phyloP scores from a whole-genome alignment of 2,797 vertebrate species.

The Manis javanica region DNA sequence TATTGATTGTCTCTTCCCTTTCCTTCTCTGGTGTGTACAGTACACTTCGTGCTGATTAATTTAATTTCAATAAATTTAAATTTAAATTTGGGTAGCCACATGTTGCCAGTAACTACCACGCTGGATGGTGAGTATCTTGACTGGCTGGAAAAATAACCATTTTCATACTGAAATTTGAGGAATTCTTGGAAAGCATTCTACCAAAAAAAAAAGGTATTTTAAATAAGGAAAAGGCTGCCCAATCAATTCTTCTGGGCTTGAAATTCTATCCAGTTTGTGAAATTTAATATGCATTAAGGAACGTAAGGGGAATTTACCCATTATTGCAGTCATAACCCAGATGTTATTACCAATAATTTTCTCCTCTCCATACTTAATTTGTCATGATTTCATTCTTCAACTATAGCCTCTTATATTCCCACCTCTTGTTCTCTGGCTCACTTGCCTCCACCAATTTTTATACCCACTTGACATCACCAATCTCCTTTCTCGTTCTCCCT shows the following conservation, averaged over 20 bases:
- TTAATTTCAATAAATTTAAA: conserved; percentile 23
- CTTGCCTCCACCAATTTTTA: background rate
- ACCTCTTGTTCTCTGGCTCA: background rate
- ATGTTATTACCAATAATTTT: background rate
- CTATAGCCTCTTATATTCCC: background rate
- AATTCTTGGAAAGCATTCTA: background rate
- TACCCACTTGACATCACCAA: background rate
- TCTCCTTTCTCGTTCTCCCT: background rate
- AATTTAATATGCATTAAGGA: background rate
- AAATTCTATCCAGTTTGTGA: background rate
- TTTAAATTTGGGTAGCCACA: background rate
- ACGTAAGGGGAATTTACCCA: background rate
- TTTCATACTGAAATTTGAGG: background rate
- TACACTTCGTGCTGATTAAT: background rate
- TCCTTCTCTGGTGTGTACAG: background rate
- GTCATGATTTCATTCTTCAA: background rate
- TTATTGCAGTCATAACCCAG: background rate
- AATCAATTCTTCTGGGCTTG: background rate
- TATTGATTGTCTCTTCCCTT: background rate
- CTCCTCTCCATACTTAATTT: background rate
- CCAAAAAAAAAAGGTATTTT: background rate
- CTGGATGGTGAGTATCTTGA: background rate
- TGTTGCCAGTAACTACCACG: background rate
- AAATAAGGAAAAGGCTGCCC: background rate
- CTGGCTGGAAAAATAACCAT: background rate